Evolutionary conservation across 1,140 invertebrate species (phyloP).

Genomic region (Bradynema listronoti): DNA sequence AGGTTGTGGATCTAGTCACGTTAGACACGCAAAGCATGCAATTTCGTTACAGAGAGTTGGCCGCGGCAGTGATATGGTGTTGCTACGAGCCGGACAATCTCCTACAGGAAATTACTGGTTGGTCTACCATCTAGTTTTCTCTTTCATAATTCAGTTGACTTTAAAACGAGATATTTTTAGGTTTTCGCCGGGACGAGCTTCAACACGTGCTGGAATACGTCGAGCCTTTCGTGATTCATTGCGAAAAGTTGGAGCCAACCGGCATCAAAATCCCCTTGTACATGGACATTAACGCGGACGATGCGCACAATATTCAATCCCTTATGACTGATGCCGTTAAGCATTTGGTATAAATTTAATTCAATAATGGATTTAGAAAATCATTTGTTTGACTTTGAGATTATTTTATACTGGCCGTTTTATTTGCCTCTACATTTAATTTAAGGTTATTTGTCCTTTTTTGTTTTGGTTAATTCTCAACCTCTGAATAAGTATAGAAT

Average conservation of each 20-base stretch:
- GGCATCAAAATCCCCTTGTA: constrained; percentile 32
- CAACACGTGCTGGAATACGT: constrained; percentile 22
- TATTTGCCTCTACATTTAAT: too few species aligned
- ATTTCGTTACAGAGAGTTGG: constrained; percentile 43
- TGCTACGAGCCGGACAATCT: constrained; percentile 36
- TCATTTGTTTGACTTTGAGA: too few species aligned
- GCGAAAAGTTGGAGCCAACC: constrained; percentile 21
- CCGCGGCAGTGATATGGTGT: constrained; percentile 41
- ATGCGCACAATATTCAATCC: constrained; percentile 36
- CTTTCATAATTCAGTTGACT: constrained; percentile 14
- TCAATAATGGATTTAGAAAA: too few species aligned
- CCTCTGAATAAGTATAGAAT: too few species aligned
- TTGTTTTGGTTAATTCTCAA: too few species aligned
- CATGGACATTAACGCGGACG: constrained; percentile 12
- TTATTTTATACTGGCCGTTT: too few species aligned
- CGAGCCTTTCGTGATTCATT: constrained; percentile 31
- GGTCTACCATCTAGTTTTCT: constrained; percentile 5
- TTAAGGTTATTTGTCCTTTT: too few species aligned
- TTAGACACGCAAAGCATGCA: constrained; percentile 22
- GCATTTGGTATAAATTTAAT: too few species aligned
- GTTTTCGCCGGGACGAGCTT: constrained; percentile 27
- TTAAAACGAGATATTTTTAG: constrained; percentile 16
- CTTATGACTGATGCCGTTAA: too few species aligned
- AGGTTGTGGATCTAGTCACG: constrained; percentile 36
- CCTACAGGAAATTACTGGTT: constrained; percentile 41